Evolutionary conservation across 2,113 vertebrate species (phyloP), one percentile per base, ranked within the genome.

Genomic region (Indri indri): DNA sequence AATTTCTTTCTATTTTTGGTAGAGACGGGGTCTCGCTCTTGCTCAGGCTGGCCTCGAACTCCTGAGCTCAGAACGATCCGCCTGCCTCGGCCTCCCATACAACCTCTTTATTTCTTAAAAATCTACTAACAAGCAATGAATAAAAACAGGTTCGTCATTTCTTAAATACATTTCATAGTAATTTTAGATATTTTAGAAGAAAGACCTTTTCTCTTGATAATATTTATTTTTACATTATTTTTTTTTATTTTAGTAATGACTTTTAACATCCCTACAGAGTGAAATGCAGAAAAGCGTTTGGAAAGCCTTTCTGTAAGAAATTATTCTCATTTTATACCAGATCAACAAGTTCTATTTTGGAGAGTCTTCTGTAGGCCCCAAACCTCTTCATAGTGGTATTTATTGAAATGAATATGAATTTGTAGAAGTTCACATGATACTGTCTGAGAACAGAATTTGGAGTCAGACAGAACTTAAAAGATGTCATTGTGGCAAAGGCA

Each of bases 381-480:
- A 66, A 37, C 0, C 6, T 6, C 4, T 54, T 42, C 45, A 11
- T 34, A 45, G 61, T 13, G n/a, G 22, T 9, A 20, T 74, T 96
- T 66, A 20, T 47, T 66, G n/a, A 77, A 71, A 52, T 32, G 4
- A 23, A n/a, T 79, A 27, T 22, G 8, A 52, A 45, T 52, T 74
- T 77, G 13, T 13, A 73, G n/a, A 92, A 65, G 63, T 3, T 8
- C 65, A 52, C 12, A 2, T 70, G 32, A 40, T 12, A 4, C 3
- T 27, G 14, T 40, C 23, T 32, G 76, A 65, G 16, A 12, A 37
- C 3, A 45, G 8, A n/a, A 40, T 71, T 0, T 74, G 25, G 30
- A 80, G 20, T 83, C 30, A 92, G 40, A 95, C 0, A 70, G 86
- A 94, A 70, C 11, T 9, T 76, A 66, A 90, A 66, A 30, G 30